Evolutionary conservation across 2,797 vertebrate species (phyloP).

Genomic region (Carapus acus): DNA sequence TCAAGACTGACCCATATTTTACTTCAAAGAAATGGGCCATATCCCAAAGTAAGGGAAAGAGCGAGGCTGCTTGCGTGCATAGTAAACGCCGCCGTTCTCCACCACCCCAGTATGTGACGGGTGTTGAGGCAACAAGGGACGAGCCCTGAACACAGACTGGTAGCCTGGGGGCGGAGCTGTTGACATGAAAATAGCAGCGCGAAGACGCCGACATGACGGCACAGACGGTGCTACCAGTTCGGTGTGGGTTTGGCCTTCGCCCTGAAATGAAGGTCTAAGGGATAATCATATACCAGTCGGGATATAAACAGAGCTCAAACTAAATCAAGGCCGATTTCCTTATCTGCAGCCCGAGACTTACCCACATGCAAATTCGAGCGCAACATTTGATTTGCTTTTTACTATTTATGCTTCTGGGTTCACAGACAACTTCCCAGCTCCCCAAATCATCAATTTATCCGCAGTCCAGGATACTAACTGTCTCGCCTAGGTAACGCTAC

Average conservation of each 20-base stretch:
- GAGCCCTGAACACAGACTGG: conserved; percentile 48
- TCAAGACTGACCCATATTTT: conserved; percentile 71
- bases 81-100: conserved; percentile 44
- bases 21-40: conserved; percentile 63
- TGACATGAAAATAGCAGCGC: conserved; percentile 61
- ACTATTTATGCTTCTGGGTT: no score
- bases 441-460: no score
- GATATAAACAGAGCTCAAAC: conserved; percentile 50
- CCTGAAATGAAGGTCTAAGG: conserved; percentile 51
- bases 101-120: conserved; percentile 61
- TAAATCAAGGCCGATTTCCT: conserved; percentile 9
- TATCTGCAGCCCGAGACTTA: no score
- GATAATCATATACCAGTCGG: conserved; percentile 56
- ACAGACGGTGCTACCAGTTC: conserved; percentile 52
- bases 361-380: no score
- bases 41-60: conserved; percentile 67
- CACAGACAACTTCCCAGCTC: no score
- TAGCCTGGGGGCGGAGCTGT: conserved; percentile 56
- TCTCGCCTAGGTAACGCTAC: no score
- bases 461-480: no score
- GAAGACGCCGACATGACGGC: conserved; percentile 62
- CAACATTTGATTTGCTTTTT: no score
- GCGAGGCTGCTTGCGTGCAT: conserved; percentile 43
- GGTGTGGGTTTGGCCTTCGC: conserved; percentile 50
- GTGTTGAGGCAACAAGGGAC: conserved; percentile 45